These are phyloP conservation scores for Regulus satrapa DNA, from an alignment of 2,113 vertebrate genomes.

Conservation along the genomic window DNA sequence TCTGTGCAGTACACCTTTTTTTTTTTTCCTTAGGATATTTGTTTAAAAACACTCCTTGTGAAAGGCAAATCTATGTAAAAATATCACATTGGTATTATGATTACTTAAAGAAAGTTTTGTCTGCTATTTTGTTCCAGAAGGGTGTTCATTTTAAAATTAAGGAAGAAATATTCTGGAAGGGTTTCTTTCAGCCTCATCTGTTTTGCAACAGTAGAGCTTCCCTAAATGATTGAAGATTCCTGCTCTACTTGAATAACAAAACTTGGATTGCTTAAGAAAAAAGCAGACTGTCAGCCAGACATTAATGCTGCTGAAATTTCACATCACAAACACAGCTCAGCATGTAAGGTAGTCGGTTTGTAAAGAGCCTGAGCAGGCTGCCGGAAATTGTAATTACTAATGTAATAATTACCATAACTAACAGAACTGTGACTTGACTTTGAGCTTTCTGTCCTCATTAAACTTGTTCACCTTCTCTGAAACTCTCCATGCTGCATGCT, in stretches of 20 bases:
- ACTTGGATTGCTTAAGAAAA: slow-evolving; percentile 11
- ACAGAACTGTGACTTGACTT: slow-evolving; percentile 75
- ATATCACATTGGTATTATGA: neutral
- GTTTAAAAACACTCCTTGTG: neutral
- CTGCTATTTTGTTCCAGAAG: neutral
- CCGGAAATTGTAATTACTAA: slow-evolving; percentile 47
- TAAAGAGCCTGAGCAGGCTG: slow-evolving; percentile 13
- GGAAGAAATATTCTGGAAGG: neutral
- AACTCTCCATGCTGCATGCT: slow-evolving; percentile 94
- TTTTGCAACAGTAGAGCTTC: slow-evolving; percentile 43
- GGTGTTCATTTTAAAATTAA: neutral
- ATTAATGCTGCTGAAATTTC: neutral
- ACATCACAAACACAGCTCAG: slow-evolving; percentile 6
- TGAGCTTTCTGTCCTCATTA: slow-evolving; percentile 87
- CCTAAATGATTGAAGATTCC: slow-evolving; percentile 23
- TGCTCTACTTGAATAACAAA: slow-evolving; percentile 44
- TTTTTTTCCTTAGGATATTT: neutral
- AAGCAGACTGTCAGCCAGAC: neutral
- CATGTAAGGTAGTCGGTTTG: neutral
- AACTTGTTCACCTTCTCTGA: slow-evolving; percentile 93
- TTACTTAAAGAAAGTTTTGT: neutral
- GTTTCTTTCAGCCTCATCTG: neutral
- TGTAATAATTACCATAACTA: slow-evolving; percentile 71
- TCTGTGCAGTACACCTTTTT: neutral
- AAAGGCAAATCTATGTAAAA: slow-evolving; percentile 14